Evolutionary conservation across 2,888 invertebrate genomes (phyloP).

Genomic region (Acheta domesticus): DNA sequence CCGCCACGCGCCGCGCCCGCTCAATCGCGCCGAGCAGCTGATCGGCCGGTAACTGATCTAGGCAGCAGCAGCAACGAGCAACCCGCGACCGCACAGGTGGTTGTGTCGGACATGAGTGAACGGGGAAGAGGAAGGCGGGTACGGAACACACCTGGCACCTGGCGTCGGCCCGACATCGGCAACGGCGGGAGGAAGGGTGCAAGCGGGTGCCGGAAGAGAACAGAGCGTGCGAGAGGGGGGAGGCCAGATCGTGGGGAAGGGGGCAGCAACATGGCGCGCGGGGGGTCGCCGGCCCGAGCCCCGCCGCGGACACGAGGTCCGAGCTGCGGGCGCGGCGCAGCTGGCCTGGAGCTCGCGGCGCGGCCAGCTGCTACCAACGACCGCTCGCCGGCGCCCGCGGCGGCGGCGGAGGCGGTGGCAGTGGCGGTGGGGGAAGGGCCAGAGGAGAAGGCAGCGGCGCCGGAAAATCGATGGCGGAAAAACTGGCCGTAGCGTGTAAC

Average conservation of each 20-base stretch:
- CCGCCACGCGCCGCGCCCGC: too few relatives aligned
- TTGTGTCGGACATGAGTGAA: too few relatives aligned
- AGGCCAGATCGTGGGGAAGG: not conserved
- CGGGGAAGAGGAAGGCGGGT: too few relatives aligned
- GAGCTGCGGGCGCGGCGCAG: not conserved
- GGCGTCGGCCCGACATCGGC: too few relatives aligned
- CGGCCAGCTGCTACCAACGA: not conserved
- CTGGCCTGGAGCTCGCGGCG: not conserved
- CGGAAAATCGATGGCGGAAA: constrained; percentile 3
- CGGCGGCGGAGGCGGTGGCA: not conserved
- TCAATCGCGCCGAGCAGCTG: too few relatives aligned
- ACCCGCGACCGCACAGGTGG: too few relatives aligned
- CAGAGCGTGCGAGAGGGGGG: not conserved
- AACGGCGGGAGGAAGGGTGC: not conserved
- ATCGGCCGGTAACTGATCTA: too few relatives aligned
- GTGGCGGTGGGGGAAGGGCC: not conserved
- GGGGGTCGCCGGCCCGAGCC: not conserved
- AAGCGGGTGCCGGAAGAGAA: not conserved
- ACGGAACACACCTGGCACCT: not conserved
- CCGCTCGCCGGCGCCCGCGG: not conserved
- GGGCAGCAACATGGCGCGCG: not conserved
- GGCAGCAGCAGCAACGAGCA: too few relatives aligned
- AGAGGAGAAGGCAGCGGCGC: not conserved
- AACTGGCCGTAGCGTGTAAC: not conserved
- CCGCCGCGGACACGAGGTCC: not conserved